phyloP scores from a whole-genome alignment of 2,797 vertebrate species.

The Furcifer pardalis region DNA sequence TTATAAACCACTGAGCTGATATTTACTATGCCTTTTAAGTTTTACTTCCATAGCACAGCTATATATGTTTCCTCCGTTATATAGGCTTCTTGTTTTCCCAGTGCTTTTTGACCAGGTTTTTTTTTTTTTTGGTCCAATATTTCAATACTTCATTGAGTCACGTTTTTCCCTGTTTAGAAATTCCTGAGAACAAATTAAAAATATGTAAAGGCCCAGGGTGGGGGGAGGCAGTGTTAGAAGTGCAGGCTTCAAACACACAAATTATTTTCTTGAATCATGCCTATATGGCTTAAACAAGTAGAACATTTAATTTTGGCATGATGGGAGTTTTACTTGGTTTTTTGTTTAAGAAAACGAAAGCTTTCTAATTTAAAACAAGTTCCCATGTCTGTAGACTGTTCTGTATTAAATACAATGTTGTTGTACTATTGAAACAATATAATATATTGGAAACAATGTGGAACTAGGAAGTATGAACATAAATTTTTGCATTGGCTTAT shows the following conservation, averaged over 20 bases:
- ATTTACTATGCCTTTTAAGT: conserved; percentile 77
- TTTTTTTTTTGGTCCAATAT: conserved; percentile 71
- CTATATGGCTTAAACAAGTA: conserved; percentile 37
- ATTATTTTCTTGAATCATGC: conserved; percentile 34
- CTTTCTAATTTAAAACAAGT: conserved; percentile 63
- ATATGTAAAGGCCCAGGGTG: conserved; percentile 29
- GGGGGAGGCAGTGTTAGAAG: conserved; percentile 39
- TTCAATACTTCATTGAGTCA: conserved; percentile 59
- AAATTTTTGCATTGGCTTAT: conserved; percentile 74
- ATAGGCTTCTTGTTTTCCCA: conserved; percentile 68
- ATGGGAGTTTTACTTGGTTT: conserved; percentile 38
- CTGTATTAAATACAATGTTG: conserved; percentile 63
- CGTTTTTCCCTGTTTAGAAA: conserved; percentile 56
- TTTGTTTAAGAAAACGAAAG: conserved; percentile 30
- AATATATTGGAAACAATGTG: conserved; percentile 79
- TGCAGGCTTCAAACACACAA: conserved; percentile 39
- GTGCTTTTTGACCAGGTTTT: conserved; percentile 64
- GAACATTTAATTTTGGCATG: conserved; percentile 40
- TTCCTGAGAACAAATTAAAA: conserved; percentile 59
- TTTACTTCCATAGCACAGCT: conserved; percentile 70
- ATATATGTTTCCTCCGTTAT: conserved; percentile 72
- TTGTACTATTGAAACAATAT: conserved; percentile 73
- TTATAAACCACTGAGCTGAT: conserved; percentile 79
- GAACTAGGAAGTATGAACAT: conserved; percentile 64
- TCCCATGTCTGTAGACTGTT: conserved; percentile 57